Evolutionary conservation across 1,140 invertebrate genomes (phyloP).

Genomic region (Helicoverpa zea): DNA sequence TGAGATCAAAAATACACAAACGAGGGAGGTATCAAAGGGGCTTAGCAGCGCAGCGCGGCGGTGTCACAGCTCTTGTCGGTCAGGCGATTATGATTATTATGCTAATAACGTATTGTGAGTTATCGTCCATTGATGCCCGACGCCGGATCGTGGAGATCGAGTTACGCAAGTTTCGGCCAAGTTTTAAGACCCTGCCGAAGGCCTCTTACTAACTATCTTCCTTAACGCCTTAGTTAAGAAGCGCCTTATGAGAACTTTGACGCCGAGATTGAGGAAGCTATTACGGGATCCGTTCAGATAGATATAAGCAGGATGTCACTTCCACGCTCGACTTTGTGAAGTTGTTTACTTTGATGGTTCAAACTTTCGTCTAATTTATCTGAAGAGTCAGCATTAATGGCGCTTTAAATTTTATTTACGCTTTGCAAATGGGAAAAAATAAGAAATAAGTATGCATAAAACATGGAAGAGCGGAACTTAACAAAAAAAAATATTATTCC

Average conservation of each 20-base stretch:
- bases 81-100: slow-evolving; percentile 68
- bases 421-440: not conserved
- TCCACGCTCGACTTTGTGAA: slow-evolving; percentile 83
- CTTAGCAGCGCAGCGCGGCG: slow-evolving; percentile 20
- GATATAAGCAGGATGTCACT: slow-evolving; percentile 85
- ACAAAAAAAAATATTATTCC: slow-evolving; percentile 16
- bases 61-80: slow-evolving; percentile 26
- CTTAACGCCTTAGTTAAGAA: slow-evolving; percentile 86
- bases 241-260: slow-evolving; percentile 86
- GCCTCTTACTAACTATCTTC: slow-evolving; percentile 85
- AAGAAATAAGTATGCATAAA: not conserved
- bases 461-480: not conserved
- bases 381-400: slow-evolving; percentile 60
- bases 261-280: slow-evolving; percentile 85
- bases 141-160: slow-evolving; percentile 79
- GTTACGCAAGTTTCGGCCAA: slow-evolving; percentile 83
- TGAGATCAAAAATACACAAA: slow-evolving; percentile 23
- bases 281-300: slow-evolving; percentile 84
- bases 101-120: slow-evolving; percentile 82
- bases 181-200: slow-evolving; percentile 85
- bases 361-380: slow-evolving; percentile 77
- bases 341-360: slow-evolving; percentile 83
- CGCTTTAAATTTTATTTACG: slow-evolving; percentile 42
- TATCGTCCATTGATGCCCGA: slow-evolving; percentile 75
- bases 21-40: slow-evolving; percentile 25